Conservation (phyloP, 2,888 invertebrate species). For the Stenchaetothrips biformis region DNA sequence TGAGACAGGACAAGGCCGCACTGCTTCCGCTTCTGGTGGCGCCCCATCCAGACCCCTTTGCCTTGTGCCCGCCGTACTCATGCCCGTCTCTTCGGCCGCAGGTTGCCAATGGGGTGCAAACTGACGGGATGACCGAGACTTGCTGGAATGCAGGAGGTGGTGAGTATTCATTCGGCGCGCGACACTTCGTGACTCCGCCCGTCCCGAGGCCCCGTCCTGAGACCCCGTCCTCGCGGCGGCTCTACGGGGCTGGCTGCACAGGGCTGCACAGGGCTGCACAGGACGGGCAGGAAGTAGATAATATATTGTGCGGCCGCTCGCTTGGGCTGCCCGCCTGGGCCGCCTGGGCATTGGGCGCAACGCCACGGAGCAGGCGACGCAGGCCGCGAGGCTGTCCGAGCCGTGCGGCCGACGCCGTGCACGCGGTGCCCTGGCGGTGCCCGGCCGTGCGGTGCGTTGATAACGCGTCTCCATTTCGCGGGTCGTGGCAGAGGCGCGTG, state of each 20-base stretch:
- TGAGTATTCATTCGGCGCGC: constrained; percentile 44
- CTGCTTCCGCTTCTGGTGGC: too few species aligned
- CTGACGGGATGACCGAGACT: constrained; percentile 70
- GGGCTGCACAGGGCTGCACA: neutral
- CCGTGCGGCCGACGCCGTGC: too few species aligned
- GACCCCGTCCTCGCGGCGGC: neutral
- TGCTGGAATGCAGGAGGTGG: constrained; percentile 74
- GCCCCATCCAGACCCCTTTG: too few species aligned
- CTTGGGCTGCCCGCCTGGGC: neutral
- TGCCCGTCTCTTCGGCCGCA: constrained; percentile 31
- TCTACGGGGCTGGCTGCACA: constrained; percentile 7
- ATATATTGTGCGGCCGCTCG: neutral
- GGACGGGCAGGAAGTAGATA: neutral
- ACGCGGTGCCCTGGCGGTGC: too few species aligned
- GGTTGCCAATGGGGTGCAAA: constrained; percentile 37
- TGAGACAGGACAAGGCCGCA: too few species aligned
- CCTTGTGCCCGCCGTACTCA: too few species aligned
- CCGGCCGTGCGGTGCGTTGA: too few species aligned
- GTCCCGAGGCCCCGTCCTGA: neutral
- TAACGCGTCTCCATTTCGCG: too few species aligned
- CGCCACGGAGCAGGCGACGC: too few species aligned
- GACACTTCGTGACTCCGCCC: neutral
- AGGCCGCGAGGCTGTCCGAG: too few species aligned
- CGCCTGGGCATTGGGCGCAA: too few species aligned
- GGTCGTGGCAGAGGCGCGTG: too few species aligned